phyloP scores from a whole-genome alignment of 2,797 vertebrate genomes.

The Champsocephalus esox region DNA sequence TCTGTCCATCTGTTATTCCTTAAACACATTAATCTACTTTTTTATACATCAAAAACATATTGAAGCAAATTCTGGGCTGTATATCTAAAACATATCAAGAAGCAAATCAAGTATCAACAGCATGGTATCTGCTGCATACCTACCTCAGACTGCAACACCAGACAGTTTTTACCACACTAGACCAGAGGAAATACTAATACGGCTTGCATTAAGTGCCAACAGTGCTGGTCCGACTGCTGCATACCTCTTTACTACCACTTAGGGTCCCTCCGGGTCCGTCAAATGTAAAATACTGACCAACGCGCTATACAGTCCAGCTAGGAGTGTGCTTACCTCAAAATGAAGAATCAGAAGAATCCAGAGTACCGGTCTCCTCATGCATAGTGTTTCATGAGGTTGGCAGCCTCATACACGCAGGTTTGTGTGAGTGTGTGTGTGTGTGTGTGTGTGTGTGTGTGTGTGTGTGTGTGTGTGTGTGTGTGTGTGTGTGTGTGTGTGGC shows the following conservation, averaged over 20 bases:
- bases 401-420: conserved; percentile 40
- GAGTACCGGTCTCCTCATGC: conserved; percentile 60
- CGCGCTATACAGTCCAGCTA: conserved; percentile 39
- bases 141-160: conserved; percentile 31
- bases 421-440: conserved; percentile 26
- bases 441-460: conserved; percentile 28
- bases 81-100: conserved; percentile 7
- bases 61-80: neutral
- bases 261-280: conserved; percentile 33
- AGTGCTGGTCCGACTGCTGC: conserved; percentile 44
- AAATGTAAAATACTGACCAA: conserved; percentile 28
- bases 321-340: conserved; percentile 77
- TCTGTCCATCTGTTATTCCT: neutral
- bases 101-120: conserved; percentile 4
- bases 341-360: conserved; percentile 61
- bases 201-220: conserved; percentile 52
- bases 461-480: conserved; percentile 21
- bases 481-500: conserved; percentile 19
- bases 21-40: neutral
- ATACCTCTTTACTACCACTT: conserved; percentile 58
- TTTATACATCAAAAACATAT: neutral
- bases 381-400: conserved; percentile 54
- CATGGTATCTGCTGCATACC: conserved; percentile 4
- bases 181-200: conserved; percentile 42
- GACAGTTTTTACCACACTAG: conserved; percentile 45